Evolutionary conservation across 2,797 vertebrate genomes (phyloP).

Genomic region (Chiroxiphia lanceolata): DNA sequence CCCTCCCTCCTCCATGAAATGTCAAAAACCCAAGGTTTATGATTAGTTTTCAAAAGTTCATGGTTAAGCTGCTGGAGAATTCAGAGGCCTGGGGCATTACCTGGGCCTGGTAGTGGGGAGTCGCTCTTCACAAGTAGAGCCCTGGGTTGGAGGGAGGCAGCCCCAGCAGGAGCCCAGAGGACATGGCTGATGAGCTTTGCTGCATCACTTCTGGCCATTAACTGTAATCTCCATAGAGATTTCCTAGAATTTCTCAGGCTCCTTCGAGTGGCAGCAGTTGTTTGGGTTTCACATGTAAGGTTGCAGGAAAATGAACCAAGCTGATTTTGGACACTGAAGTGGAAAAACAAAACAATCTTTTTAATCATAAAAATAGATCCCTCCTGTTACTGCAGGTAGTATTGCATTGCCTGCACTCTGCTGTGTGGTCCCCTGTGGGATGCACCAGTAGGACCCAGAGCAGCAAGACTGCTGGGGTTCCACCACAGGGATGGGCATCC

Average conservation of each 20-base stretch:
- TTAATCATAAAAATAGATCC: background rate
- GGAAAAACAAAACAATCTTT: background rate
- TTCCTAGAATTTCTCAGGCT: background rate
- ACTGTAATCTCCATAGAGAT: background rate
- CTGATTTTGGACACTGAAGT: background rate
- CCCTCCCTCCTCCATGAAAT: background rate
- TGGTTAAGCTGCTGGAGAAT: background rate
- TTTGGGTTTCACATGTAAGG: background rate
- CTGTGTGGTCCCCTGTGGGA: background rate
- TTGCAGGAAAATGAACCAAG: background rate
- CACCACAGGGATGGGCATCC: fast-evolving
- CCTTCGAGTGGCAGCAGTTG: background rate
- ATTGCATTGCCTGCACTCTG: background rate
- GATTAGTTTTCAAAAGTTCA: background rate
- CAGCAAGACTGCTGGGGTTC: background rate
- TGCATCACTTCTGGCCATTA: fast-evolving
- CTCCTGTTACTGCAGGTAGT: fast-evolving
- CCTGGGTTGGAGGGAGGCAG: background rate
- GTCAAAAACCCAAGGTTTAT: background rate
- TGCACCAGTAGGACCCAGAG: background rate
- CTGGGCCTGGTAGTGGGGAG: background rate
- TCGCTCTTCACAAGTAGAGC: fast-evolving
- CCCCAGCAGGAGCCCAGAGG: background rate
- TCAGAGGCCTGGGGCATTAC: background rate
- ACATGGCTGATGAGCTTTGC: background rate